phyloP scores from a whole-genome alignment of 1,140 invertebrate genomes.

The Mizuhopecten yessoensis region DNA sequence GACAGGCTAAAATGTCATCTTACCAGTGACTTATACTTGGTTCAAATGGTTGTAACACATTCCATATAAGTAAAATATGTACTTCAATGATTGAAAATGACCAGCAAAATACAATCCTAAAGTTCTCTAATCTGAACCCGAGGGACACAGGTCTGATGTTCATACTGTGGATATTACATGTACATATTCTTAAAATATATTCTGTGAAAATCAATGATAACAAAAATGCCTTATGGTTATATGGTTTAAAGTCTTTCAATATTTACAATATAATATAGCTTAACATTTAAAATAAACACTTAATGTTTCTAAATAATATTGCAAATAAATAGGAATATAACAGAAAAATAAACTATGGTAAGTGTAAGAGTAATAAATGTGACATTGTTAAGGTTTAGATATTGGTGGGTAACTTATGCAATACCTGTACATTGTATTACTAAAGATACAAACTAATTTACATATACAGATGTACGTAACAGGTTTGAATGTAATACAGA shows the following conservation, averaged over 20 bases:
- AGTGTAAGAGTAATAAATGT: background rate
- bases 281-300: background rate
- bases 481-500: background rate
- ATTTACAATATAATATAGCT: background rate
- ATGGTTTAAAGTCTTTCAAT: background rate
- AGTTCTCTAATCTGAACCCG: too few relatives aligned
- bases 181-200: too few relatives aligned
- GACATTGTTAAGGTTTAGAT: background rate
- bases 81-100: too few relatives aligned
- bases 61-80: too few relatives aligned
- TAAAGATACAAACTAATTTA: background rate
- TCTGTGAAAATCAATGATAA: background rate
- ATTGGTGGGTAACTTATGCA: background rate
- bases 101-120: too few relatives aligned
- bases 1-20: too few relatives aligned
- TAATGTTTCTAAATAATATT: background rate
- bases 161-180: too few relatives aligned
- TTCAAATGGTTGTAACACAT: too few relatives aligned
- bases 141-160: too few relatives aligned
- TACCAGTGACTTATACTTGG: too few relatives aligned
- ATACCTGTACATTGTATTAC: constrained; percentile 1
- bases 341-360: background rate
- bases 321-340: background rate
- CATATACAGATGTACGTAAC: background rate
- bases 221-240: background rate